Conservation (phyloP, 35 echinoderm and acorn worm genomes). For the Anneissia japonica region DNA sequence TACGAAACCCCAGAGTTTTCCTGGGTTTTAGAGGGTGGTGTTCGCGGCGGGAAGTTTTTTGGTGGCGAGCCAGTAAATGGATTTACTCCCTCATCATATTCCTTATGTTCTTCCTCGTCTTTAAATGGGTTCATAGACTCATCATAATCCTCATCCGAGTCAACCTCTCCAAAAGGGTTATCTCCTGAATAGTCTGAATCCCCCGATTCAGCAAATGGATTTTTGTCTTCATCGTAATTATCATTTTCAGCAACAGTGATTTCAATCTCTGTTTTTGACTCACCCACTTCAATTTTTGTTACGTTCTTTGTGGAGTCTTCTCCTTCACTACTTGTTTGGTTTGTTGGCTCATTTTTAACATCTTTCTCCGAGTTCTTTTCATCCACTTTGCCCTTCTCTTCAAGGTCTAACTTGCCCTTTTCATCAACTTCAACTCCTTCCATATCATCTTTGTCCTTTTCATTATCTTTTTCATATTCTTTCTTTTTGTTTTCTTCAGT, state of each 20-base stretch:
- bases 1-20: constrained; percentile 35
- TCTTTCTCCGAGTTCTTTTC: constrained; percentile 6
- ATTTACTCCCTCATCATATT: constrained; percentile 24
- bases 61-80: constrained; percentile 61
- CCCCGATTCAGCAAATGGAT: constrained; percentile 56
- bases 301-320: background rate
- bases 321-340: background rate
- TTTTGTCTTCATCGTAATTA: background rate
- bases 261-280: background rate
- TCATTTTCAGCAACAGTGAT: background rate
- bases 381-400: background rate
- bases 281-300: no score
- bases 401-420: background rate
- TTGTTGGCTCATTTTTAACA: background rate
- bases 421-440: background rate
- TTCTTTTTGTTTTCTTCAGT: constrained; percentile 1
- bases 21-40: constrained; percentile 52
- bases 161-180: constrained; percentile 16
- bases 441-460: background rate
- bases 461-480: background rate
- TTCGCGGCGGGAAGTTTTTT: constrained; percentile 18
- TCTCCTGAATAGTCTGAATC: background rate
- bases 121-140: constrained; percentile 82
- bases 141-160: constrained; percentile 62
- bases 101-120: constrained; percentile 67